Base-by-base conservation (phyloP, 2,797 vertebrate species). In the Gorsachius magnificus region DNA sequence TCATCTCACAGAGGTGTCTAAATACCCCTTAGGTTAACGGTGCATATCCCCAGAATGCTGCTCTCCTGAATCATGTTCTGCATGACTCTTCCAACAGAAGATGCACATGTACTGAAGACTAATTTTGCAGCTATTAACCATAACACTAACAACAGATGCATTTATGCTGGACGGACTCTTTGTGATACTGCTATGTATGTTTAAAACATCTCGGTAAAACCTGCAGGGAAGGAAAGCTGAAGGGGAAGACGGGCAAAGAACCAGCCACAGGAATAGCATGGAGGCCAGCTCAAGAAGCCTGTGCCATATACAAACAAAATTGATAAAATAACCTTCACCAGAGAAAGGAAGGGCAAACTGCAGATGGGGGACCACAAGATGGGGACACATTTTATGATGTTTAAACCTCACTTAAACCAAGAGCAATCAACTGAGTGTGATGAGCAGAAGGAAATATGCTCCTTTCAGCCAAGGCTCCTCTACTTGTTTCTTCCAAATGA, bases 341-440 rank as follows among this genome's bases (percentile, higher is more conserved):
- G 45, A 68, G 86, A 46, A 92, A 78, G 54, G 79, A 85, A 91
- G 48, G 89, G 77, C 28, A 54, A 76, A 74, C 36, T 74, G 90
- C 86, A 95, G 36, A 82, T 86, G 94, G 92, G 66, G 79, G 51
- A 90, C 76, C 75, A 78, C 41, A 83, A 48, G 58, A 94, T 8
- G 36, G 69, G 28, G 70, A 16, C 36, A 77, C 33, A 26, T 79
- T 91, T 93, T 85, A 90, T 70, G 86, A 93, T 78, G 66, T 45
- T 88, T 45, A 63, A 89, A 87, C 65, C 29, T 51, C 45, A 48
- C 10, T 86, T 90, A 88, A 92, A 93, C 22, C 87, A 94, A 82
- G 70, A 54, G 56, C 0, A 0, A 87, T 83, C 93, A 94, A 93
- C 69, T 77, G 89, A 94, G 65, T 36, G 54, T 43, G 86, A 96